Conservation (phyloP, 2,113 vertebrate species). For the Falcunculus frontatus region DNA sequence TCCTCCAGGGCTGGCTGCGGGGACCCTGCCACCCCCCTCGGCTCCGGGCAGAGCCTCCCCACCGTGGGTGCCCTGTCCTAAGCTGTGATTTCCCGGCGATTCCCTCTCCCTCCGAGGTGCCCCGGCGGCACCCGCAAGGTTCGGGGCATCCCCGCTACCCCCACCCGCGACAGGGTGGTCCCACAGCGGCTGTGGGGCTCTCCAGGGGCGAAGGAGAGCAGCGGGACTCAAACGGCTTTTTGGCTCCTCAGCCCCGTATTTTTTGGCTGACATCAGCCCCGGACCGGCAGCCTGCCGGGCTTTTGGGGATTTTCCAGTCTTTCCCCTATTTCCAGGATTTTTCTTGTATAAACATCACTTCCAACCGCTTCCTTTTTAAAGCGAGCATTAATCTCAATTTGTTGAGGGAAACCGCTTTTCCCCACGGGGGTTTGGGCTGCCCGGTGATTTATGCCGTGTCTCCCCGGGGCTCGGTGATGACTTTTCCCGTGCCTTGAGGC, state of each 20-base stretch:
- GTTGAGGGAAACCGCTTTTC: neutral
- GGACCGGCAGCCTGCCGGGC: neutral
- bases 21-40: neutral
- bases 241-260: neutral
- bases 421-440: neutral
- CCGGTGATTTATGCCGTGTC: neutral
- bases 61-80: neutral
- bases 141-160: neutral
- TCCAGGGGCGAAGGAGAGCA: neutral
- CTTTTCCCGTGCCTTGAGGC: neutral
- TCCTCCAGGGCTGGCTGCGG: neutral
- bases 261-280: neutral
- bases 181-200: neutral
- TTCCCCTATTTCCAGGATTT: neutral
- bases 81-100: neutral
- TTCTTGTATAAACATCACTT: neutral
- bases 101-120: neutral
- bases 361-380: neutral
- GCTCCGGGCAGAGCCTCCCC: neutral
- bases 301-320: neutral
- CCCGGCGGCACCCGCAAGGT: neutral
- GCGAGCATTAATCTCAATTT: constrained; percentile 24
- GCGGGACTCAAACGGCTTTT: neutral
- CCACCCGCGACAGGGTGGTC: neutral
- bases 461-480: neutral